Base-by-base conservation (phyloP, 2,888 invertebrate species). In the Xanthorhoe spadicearia region DNA sequence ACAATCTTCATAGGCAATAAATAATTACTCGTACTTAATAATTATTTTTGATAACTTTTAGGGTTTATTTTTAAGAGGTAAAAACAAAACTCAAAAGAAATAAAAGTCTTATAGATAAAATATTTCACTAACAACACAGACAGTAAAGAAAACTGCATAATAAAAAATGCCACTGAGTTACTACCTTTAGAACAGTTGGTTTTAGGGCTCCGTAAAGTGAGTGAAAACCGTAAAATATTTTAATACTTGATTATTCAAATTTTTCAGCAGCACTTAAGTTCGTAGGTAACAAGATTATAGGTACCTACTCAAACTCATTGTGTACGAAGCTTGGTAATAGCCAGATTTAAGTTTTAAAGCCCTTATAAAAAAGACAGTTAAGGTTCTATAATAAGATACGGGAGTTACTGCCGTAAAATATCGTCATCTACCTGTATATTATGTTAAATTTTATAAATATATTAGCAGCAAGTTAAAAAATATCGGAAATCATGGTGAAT, bases 191-290 rank as follows among this genome's bases (percentile, higher is more conserved):
- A 52, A 52, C 23, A 18, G 15, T 19, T 19, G n/a, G 32, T n/a
- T 48, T 52, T 56, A 63, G 51, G 46, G 57, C 15, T 57, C 63
- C 57, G 52, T 46, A 46, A 52, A 53, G 46, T 19, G 59, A 38
- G 10, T 19, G 38, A 55, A 50, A 55, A 48, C 13, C 49, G 32
- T 54, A 54, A 54, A 52, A 61, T 48, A 15, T 48, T 57, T 49
- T 17, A 57, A 49, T 50, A 35, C 28, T 48, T 18, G 19, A 51
- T n/a, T 23, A 50, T 50, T 19, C 18, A 53, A 32, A 17, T 53
- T 32, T 15, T 15, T 52, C 5, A 7, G 1, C 13, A 28, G 13
- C 9, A 13, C 38, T 38, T 10, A 13, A 15, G 48, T 48, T 15
- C 17, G 15, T 8, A 15, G 7, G 15, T 46, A 48, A 48, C 48